These are phyloP conservation scores for Patagioenas fasciata DNA, from an alignment of 2,113 vertebrate genomes.

Conservation along the genomic window DNA sequence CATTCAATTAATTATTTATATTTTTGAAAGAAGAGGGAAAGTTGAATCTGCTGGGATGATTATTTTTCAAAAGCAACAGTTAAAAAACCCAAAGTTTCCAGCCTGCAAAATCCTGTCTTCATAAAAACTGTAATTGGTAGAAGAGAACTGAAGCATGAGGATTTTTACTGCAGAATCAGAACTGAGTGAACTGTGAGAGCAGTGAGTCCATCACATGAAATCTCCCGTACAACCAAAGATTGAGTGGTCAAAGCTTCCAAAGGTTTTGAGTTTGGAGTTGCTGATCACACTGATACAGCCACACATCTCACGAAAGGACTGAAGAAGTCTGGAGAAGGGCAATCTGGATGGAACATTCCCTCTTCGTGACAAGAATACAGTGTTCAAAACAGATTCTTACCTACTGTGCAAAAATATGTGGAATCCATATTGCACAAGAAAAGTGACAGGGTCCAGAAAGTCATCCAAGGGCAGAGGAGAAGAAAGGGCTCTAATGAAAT, in stretches of 20 bases:
- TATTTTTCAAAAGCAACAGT: background rate
- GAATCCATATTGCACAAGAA: background rate
- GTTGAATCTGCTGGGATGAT: background rate
- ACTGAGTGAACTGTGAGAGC: background rate
- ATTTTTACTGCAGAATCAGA: background rate
- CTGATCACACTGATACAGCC: background rate
- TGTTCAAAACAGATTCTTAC: background rate
- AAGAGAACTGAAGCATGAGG: background rate
- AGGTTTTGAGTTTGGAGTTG: background rate
- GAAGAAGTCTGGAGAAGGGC: background rate
- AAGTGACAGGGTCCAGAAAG: background rate
- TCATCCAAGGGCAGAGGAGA: background rate
- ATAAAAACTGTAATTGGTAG: background rate
- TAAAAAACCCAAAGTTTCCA: background rate
- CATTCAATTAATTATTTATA: background rate
- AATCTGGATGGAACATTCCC: background rate
- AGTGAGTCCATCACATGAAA: background rate
- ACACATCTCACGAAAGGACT: background rate
- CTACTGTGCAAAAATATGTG: background rate
- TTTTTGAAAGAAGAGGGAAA: background rate
- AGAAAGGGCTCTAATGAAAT: background rate
- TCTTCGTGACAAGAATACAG: background rate
- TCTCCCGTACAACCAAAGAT: background rate
- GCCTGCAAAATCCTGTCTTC: background rate
- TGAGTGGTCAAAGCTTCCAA: rapidly evolving